These are phyloP conservation scores for Polyommatus icarus DNA, from an alignment of 2,888 invertebrate species.

Conservation along the genomic window DNA sequence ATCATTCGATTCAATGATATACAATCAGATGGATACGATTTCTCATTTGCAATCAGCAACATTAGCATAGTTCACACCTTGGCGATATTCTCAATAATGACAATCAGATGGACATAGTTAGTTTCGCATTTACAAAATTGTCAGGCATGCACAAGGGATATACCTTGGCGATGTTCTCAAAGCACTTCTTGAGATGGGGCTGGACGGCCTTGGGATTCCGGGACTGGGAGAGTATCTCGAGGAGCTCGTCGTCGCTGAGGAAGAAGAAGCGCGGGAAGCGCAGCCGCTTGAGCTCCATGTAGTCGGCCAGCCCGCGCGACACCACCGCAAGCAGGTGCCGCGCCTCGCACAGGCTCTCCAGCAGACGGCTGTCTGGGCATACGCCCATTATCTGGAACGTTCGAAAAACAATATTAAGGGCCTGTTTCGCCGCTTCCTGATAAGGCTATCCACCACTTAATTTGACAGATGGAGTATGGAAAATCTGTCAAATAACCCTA, in stretches of 20 bases:
- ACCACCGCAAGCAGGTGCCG: constrained; percentile 86
- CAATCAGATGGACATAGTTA: no score
- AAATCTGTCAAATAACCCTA: no score
- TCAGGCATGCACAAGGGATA: not conserved
- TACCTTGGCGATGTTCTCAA: constrained; percentile 87
- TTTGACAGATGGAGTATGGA: no score
- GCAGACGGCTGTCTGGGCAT: constrained; percentile 82
- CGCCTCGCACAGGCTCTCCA: constrained; percentile 86
- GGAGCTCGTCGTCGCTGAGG: constrained; percentile 90
- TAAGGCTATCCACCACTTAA: no score
- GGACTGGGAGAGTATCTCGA: constrained; percentile 90
- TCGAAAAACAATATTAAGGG: no score
- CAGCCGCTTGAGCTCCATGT: constrained; percentile 87
- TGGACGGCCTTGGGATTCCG: constrained; percentile 88
- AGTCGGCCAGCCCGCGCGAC: constrained; percentile 87
- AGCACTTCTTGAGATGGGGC: constrained; percentile 91
- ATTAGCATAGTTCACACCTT: no score
- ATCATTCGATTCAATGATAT: no score
- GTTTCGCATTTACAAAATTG: no score
- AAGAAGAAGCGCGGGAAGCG: constrained; percentile 89
- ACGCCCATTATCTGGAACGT: constrained; percentile 81
- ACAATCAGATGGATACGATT: no score
- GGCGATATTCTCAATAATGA: no score
- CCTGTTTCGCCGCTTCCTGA: no score
- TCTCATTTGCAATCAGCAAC: no score